These are phyloP conservation scores for Phenganax marumi DNA, from an alignment of 92 coral and sea anemone genomes.

Conservation along the genomic window DNA sequence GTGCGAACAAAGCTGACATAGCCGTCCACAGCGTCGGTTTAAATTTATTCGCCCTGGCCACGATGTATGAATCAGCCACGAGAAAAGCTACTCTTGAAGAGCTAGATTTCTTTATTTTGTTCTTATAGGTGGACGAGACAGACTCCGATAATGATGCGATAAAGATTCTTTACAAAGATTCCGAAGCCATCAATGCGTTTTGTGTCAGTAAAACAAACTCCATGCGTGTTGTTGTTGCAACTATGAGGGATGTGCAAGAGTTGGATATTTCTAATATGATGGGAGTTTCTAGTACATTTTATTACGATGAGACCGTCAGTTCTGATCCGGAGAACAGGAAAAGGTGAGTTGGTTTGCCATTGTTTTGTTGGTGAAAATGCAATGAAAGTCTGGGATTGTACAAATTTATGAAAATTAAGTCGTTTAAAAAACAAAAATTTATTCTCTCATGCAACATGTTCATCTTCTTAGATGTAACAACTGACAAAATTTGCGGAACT, in stretches of 20 bases:
- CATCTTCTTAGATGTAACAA: no score
- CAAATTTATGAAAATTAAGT: no score
- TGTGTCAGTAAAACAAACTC: constrained; percentile 93
- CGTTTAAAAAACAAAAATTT: no score
- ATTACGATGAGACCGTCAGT: constrained; percentile 63
- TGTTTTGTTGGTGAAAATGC: neutral
- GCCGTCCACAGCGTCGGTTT: no score
- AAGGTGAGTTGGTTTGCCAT: constrained; percentile 18
- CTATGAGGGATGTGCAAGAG: constrained; percentile 90
- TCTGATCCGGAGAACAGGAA: constrained; percentile 65
- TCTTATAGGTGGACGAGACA: constrained; percentile 62
- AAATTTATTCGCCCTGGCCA: no score
- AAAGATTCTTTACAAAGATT: constrained; percentile 79
- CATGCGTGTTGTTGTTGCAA: constrained; percentile 79
- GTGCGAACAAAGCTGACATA: no score
- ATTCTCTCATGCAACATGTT: no score
- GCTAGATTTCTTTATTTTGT: neutral
- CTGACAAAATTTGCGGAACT: no score
- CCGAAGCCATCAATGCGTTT: constrained; percentile 90
- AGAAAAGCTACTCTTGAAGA: no score
- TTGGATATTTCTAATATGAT: constrained; percentile 79
- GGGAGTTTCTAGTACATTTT: constrained; percentile 33
- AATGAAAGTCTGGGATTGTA: no score
- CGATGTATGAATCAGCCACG: no score
- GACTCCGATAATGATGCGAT: constrained; percentile 57